Evolutionary conservation across 2,113 vertebrate genomes (phyloP).

Genomic region (Rhombomys opimus): DNA sequence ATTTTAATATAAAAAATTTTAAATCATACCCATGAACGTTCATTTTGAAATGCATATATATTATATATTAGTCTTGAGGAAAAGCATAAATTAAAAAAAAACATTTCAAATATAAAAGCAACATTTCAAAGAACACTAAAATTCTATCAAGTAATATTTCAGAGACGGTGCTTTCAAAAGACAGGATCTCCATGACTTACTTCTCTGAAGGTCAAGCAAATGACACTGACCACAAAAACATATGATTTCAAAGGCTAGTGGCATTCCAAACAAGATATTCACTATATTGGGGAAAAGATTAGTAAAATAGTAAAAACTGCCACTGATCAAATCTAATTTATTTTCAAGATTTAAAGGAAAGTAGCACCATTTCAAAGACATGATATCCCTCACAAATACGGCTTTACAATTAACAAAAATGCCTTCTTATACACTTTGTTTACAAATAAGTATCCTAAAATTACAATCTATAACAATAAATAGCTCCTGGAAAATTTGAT

Average conservation of each 20-base stretch:
- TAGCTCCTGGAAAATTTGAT: constrained; percentile 53
- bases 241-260: constrained; percentile 53
- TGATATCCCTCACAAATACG: constrained; percentile 45
- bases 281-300: constrained; percentile 58
- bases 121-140: constrained; percentile 55
- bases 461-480: constrained; percentile 64
- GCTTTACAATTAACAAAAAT: constrained; percentile 71
- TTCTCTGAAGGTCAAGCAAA: constrained; percentile 55
- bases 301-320: constrained; percentile 64
- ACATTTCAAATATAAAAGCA: constrained; percentile 45
- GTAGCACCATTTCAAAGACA: constrained; percentile 61
- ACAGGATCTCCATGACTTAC: neutral
- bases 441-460: constrained; percentile 65
- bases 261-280: constrained; percentile 60
- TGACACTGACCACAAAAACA: constrained; percentile 51
- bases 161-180: constrained; percentile 58
- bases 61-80: constrained; percentile 46
- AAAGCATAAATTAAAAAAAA: constrained; percentile 54
- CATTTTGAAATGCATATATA: constrained; percentile 54
- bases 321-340: constrained; percentile 69
- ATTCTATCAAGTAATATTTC: constrained; percentile 45
- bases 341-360: constrained; percentile 67
- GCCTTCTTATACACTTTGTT: constrained; percentile 65
- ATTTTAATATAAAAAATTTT: constrained; percentile 25
- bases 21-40: constrained; percentile 16